These are phyloP conservation scores for Antheraea mylitta DNA, from an alignment of 1,140 invertebrate species.

Conservation along the genomic window DNA sequence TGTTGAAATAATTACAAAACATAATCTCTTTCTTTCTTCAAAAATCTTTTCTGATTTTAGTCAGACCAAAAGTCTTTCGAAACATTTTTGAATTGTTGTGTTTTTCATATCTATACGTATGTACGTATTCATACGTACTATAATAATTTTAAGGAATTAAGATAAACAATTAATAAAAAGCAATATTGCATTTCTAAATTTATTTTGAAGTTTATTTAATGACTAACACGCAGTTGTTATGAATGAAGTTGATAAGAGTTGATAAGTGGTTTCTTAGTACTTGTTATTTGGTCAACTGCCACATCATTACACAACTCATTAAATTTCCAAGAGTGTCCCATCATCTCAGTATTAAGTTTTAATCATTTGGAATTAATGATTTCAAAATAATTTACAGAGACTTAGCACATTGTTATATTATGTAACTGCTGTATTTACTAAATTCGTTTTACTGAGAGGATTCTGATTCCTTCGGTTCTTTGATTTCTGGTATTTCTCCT, in stretches of 20 bases:
- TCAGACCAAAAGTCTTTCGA: no score
- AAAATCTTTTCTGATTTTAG: no score
- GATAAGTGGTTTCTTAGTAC: slow-evolving; percentile 13
- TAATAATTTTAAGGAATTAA: no score
- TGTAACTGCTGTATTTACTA: neutral
- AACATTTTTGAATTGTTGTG: no score
- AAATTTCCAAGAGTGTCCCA: neutral
- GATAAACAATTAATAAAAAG: neutral
- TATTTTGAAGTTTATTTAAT: slow-evolving; percentile 24
- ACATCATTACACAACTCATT: neutral
- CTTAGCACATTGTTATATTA: neutral
- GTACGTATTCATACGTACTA: no score
- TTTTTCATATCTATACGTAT: no score
- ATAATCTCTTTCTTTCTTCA: no score
- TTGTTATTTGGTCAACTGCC: slow-evolving; percentile 36
- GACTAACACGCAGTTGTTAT: slow-evolving; percentile 29
- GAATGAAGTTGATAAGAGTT: neutral
- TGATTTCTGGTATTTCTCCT: slow-evolving; percentile 20
- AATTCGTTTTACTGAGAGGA: slow-evolving; percentile 14
- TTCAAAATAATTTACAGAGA: no score
- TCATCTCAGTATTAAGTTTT: no score
- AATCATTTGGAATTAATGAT: no score
- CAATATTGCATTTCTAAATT: neutral
- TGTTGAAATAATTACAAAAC: no score
- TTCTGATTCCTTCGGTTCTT: slow-evolving; percentile 20